Evolutionary conservation across 2,113 vertebrate species (phyloP).

Genomic region (Albula goreensis): DNA sequence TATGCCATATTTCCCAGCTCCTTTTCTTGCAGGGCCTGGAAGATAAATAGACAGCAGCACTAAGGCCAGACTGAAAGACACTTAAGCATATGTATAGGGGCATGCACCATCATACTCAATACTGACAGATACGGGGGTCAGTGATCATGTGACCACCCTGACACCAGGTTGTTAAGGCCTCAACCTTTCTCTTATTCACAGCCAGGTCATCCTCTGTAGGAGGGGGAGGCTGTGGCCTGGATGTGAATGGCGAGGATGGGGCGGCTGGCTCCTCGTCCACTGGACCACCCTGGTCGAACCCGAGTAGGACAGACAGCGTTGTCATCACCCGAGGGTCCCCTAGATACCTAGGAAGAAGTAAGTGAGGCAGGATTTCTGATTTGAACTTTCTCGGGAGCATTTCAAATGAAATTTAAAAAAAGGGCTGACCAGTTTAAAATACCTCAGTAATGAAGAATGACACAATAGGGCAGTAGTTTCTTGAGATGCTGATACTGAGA

Average conservation of each 20-base stretch:
- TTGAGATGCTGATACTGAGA: not conserved
- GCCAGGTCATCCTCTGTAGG: conserved; percentile 87
- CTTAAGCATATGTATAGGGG: not conserved
- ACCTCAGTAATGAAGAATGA: not conserved
- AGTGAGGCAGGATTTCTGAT: not conserved
- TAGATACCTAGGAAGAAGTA: conserved; percentile 69
- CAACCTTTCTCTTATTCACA: conserved; percentile 84
- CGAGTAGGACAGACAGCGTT: conserved; percentile 85
- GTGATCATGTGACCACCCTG: not conserved
- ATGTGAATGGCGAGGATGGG: conserved; percentile 73
- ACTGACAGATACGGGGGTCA: not conserved
- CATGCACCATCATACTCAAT: not conserved
- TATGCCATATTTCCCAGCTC: conserved; percentile 85
- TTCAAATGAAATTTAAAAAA: too few species aligned
- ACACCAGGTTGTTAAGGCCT: not conserved
- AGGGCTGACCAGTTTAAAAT: too few species aligned
- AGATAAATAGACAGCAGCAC: not conserved
- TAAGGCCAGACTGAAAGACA: not conserved
- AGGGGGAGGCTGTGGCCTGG: conserved; percentile 79
- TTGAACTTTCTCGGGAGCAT: too few species aligned
- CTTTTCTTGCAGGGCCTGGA: conserved; percentile 82
- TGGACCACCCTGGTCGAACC: conserved; percentile 78
- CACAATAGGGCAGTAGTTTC: not conserved
- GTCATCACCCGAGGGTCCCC: conserved; percentile 88
- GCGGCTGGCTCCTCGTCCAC: conserved; percentile 78